These are phyloP conservation scores for Peromyscus maniculatus DNA, from an alignment of 2,113 vertebrate genomes.

Conservation along the genomic window DNA sequence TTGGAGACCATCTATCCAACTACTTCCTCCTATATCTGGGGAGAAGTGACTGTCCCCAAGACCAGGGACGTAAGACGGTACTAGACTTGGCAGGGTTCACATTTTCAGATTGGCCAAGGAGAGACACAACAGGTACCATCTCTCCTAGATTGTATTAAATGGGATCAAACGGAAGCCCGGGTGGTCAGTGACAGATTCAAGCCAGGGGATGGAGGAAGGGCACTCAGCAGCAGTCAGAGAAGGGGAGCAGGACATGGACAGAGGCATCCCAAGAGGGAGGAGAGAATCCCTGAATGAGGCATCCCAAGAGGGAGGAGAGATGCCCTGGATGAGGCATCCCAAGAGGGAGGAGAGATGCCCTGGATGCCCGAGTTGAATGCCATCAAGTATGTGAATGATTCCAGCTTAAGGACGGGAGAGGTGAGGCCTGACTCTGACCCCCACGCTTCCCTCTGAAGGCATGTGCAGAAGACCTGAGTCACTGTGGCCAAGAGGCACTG, in stretches of 20 bases:
- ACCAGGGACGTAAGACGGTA: neutral
- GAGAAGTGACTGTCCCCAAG: neutral
- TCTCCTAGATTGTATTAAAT: neutral
- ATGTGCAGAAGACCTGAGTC: neutral
- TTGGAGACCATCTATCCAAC: neutral
- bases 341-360: neutral
- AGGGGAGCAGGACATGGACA: neutral
- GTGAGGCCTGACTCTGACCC: neutral
- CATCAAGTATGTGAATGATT: neutral
- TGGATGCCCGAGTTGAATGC: too few species aligned
- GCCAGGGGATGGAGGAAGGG: neutral
- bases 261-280: neutral
- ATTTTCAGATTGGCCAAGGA: neutral
- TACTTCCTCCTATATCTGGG: neutral
- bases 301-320: neutral
- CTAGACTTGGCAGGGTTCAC: neutral
- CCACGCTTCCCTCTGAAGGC: too few species aligned
- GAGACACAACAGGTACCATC: neutral
- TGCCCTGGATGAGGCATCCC: too few species aligned
- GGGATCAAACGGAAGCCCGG: neutral
- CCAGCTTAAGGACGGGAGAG: neutral
- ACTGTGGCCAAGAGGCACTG: too few species aligned
- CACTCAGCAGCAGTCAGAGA: neutral
- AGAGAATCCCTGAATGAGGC: neutral
- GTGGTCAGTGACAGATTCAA: neutral